Evolutionary conservation across 2,113 vertebrate species (phyloP), one percentile per base, ranked within the genome.

Genomic region (Sarotherodon lohbergeri): DNA sequence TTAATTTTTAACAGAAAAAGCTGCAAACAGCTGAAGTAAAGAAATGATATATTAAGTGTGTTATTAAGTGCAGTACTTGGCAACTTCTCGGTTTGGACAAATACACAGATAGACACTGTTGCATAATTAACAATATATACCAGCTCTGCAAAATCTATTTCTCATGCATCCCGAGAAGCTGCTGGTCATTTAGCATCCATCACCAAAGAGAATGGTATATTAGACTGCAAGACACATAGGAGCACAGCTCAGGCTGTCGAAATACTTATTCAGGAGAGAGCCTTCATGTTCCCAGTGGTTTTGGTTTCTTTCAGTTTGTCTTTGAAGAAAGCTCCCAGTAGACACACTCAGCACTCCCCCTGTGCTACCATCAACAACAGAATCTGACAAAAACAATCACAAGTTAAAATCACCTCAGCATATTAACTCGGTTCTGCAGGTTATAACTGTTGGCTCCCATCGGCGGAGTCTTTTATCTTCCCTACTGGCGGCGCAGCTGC

Each of bases 371-470:
- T 80, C 22, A 16, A 54, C 86, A 82, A 46, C 80, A 68, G 2
- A 80, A 81, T 85, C 80, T 79, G 87, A 87, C 82, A 76, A 57
- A 84, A 92, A 71, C 85, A 86, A 88, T 84, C 63, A 71, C 68
- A 19, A 29, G 76, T 86, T 81, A 34, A 86, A 89, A 68, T 82
- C 63, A n/a, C 87, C 57, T 61, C 83, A 71, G 84, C 59, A 66
- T 68, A 50, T 81, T 82, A 84, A 78, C 63, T 76, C 9, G 0
- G 16, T 46, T 61, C 32, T 68, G 48, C 61, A 79, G 82, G 59
- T 85, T 85, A 6, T 16, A 82, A 48, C 73, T n/a, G 55, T n/a
- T 66, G 50, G 78, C 27, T 83, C 59, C 76, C 24, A 22, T 89
- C 29, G 14, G 52, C 36, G 0, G 46, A 76, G 43, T 61, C 79